Base-by-base conservation (phyloP, 2,113 vertebrate genomes). In the Zosterops hypoxanthus region DNA sequence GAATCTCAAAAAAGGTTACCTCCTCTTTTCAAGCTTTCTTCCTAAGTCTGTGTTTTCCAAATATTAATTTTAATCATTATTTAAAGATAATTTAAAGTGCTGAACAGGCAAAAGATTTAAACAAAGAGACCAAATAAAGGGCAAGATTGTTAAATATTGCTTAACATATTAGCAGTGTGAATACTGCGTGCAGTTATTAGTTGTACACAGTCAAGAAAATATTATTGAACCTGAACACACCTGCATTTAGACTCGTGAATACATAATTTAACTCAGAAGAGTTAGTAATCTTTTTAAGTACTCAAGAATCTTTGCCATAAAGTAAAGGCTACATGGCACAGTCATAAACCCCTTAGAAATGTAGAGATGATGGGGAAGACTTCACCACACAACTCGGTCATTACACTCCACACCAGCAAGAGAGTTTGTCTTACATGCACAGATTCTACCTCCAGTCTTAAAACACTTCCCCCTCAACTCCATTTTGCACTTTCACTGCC, bases 401-500 rank as follows among this genome's bases (percentile, higher is more conserved):
- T 39, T 12, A 14, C 5, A 14, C 11, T 19, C 55, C 25, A 49
- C 13, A 22, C 1, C 31, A 34, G 19, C 14, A 8, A 39, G 21
- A 33, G 1, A 42, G 28, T 21, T 71, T 57, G n/a, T 50, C 33
- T 39, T 25, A 19, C 14, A 14, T 0, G 1, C 33, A 36, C 28
- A 34, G 11, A 17, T 34, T 75, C 11, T 55, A 28, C 24, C 23
- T 23, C 10, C 28, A 26, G 33, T 15, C 77, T 68, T 36, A 34
- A 55, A 76, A 64, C 23, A 12, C 23, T 42, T 28, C 5, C 9
- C 24, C 14, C 18, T 41, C 9, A 14, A 11, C 11, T 9, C 6
- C 13, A 12, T 34, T 68, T 25, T 41, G 21, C 36, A 24, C 31
- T 78, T 84, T 10, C 11, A 21, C 11, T 64, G 21, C 25, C 29